phyloP scores from a whole-genome alignment of 1,140 invertebrate genomes.

The roundworm (Caenorhabditis elegans) region DNA sequence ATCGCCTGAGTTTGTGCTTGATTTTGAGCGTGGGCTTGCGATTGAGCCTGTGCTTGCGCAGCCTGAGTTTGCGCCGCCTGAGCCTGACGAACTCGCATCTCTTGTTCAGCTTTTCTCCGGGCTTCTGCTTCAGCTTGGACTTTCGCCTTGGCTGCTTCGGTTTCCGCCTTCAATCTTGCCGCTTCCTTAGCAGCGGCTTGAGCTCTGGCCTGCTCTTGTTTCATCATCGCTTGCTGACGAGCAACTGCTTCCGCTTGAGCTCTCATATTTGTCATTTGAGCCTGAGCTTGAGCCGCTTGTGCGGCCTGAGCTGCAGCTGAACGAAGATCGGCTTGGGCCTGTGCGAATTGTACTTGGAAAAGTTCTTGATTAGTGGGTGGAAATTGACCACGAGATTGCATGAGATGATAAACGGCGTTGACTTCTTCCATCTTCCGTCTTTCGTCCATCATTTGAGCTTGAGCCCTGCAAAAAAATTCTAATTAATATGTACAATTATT shows the following conservation, averaged over 20 bases:
- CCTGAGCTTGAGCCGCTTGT: not conserved
- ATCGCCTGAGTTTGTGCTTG: not conserved
- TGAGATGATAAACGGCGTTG: not conserved
- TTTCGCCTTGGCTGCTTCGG: not conserved
- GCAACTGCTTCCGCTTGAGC: not conserved
- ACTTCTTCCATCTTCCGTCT: not conserved
- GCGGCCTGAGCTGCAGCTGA: too few relatives aligned
- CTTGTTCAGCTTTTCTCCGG: not conserved
- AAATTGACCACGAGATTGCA: not conserved
- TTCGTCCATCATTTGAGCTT: not conserved
- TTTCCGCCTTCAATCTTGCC: not conserved
- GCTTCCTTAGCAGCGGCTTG: not conserved
- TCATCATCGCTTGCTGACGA: not conserved
- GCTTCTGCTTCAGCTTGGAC: not conserved
- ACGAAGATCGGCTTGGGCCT: not conserved
- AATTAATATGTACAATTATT: too few relatives aligned
- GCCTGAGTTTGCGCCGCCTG: not conserved
- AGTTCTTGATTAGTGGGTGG: not conserved
- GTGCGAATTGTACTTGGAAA: not conserved
- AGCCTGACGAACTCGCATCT: not conserved
- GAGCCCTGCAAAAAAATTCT: not conserved
- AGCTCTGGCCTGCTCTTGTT: not conserved
- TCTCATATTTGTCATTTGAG: not conserved
- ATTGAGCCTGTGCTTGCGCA: not conserved
- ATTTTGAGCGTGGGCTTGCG: not conserved